Evolutionary conservation across 2,888 invertebrate species (phyloP), one percentile per base, ranked within the genome.

Genomic region (Tribolium freemani): DNA sequence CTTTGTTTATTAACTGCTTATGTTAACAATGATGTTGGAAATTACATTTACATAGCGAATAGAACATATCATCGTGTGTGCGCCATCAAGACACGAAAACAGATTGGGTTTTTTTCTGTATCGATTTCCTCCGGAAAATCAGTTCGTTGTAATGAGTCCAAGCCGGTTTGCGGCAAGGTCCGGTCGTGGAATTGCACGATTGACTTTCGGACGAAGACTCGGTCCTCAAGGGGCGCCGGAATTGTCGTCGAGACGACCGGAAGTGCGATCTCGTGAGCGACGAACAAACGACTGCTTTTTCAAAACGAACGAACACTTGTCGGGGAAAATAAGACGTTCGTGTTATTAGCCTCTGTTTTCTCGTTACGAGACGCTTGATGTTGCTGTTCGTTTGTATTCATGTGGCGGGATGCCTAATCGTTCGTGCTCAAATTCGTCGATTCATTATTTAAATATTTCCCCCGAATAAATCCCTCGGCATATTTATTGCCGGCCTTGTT

Each of bases 251-350:
- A 31, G 67, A 67, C 56, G 56, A 31, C 56, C 67, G 68, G 68
- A 68, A 68, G 57, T 57, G 68, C 57, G 68, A 57, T 48, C 66
- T 46, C 44, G 30, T 31, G 50, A 46, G 60, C 16, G 66, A 56
- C 66, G 66, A 66, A 66, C 66, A 66, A 63, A 63, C 60, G 60
- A 21, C 60, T 45, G 58, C 58, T 60, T 21, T 46, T 48, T 60
- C 60, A 48, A 60, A 60, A 48, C 63, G 63, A 64, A 64, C 64
- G 63, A 64, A 64, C 64, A 64, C 68, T 68, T 68, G 68, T 68
- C 67, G 66, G 3, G 13, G 56, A 54, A 66, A 67, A 67, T 46
- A 67, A 67, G 67, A 67, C 56, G 50, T 68, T 68, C 31, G 57
- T 38, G 31, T 68, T 68, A 57, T 57, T 68, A 31, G 50, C 50